Evolutionary conservation across 2,797 vertebrate species (phyloP).

Genomic region (Coracias cyanogaster): DNA sequence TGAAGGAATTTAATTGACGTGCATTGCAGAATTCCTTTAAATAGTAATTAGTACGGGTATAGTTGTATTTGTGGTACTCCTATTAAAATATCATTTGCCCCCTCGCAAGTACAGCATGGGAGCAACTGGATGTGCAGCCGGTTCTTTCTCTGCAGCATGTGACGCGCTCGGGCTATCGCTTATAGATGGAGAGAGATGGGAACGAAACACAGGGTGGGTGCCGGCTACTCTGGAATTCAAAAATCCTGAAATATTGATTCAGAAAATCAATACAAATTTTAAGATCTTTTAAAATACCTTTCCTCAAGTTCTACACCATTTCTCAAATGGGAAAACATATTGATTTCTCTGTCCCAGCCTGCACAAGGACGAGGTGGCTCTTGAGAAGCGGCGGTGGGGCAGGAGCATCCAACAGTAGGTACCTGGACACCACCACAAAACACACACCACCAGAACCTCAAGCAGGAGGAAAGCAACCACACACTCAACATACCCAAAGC

Average conservation of each 20-base stretch:
- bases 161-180: not conserved
- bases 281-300: constrained; percentile 29
- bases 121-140: not conserved
- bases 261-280: constrained; percentile 16
- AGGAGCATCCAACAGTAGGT: not conserved
- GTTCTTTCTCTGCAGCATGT: not conserved
- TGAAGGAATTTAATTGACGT: not conserved
- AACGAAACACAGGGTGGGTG: not conserved
- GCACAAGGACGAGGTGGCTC: not conserved
- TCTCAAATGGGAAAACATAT: not conserved
- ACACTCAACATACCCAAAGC: not conserved
- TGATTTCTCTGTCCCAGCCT: not conserved
- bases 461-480: not conserved
- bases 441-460: not conserved
- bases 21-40: not conserved
- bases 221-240: not conserved
- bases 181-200: not conserved
- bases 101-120: not conserved
- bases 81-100: not conserved
- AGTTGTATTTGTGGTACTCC: not conserved
- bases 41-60: not conserved
- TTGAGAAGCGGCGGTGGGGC: not conserved
- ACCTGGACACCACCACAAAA: not conserved
- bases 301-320: not conserved
- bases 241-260: constrained; percentile 17